Percentiles rank a stretch among this genome's conserved stretches.
Conservation (phyloP, 2,797 vertebrate species). For the Acomys russatus region DNA sequence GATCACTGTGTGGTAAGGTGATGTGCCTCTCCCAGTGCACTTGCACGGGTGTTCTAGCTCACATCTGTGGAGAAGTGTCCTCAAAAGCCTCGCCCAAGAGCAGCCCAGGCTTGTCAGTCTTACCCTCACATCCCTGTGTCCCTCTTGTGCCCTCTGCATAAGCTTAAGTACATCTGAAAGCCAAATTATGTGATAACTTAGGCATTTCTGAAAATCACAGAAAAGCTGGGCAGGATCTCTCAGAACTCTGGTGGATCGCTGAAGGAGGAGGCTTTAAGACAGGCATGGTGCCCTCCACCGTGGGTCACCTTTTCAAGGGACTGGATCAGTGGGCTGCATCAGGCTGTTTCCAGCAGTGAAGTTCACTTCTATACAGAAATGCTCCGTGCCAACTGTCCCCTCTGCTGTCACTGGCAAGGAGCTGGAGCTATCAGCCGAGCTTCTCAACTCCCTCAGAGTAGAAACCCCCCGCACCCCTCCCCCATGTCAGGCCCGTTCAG, state of each 20-base stretch:
- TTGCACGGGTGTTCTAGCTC: background rate
- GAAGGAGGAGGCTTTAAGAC: background rate
- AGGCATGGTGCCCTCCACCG: background rate
- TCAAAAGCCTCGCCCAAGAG: background rate
- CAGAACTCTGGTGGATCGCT: background rate
- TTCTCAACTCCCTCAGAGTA: slow-evolving; percentile 30
- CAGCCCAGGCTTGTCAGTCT: background rate
- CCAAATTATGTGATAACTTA: background rate
- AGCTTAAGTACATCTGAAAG: background rate
- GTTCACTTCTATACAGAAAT: slow-evolving; percentile 66
- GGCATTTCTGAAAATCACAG: background rate
- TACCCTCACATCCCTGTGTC: background rate
- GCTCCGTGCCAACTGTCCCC: background rate
- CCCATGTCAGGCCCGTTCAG: background rate
- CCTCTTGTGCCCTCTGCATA: background rate
- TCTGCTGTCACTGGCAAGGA: background rate
- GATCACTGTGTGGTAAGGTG: slow-evolving; percentile 55
- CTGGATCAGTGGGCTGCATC: accelerated
- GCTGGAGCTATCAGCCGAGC: slow-evolving; percentile 66
- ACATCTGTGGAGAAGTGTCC: background rate
- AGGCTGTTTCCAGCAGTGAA: background rate
- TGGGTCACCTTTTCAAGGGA: background rate
- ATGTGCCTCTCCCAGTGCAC: background rate
- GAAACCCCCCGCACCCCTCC: background rate
- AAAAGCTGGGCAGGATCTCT: background rate